phyloP scores from a whole-genome alignment of 2,888 invertebrate species.

The Drosophila macrospina region DNA sequence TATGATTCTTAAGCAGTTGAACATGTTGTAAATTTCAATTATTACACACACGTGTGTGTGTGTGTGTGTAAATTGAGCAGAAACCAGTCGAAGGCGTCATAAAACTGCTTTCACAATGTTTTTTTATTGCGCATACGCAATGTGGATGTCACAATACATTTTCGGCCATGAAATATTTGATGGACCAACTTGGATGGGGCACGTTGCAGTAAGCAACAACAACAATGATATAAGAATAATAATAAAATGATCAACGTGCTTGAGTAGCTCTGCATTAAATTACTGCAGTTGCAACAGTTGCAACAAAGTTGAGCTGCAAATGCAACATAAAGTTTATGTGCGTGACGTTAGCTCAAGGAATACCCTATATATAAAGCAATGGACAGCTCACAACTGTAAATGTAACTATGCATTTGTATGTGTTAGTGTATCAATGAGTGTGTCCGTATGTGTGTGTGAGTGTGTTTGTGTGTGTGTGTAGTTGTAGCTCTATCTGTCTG shows the following conservation, averaged over 20 bases:
- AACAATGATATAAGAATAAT: not conserved
- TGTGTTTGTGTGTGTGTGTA: constrained; percentile 23
- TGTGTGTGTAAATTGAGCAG: not conserved
- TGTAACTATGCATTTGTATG: constrained; percentile 17
- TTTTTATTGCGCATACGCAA: constrained; percentile 60
- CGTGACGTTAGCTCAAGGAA: constrained; percentile 19
- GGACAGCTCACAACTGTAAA: constrained; percentile 9
- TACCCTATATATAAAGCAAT: not conserved
- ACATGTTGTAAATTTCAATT: too few relatives aligned
- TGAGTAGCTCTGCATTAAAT: not conserved
- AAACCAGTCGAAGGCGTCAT: constrained; percentile 1
- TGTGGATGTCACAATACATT: constrained; percentile 21
- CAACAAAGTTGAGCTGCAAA: constrained; percentile 1
- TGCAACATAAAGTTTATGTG: constrained; percentile 31
- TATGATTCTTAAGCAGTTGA: too few relatives aligned
- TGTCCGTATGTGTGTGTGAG: too few relatives aligned
- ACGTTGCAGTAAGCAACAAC: not conserved
- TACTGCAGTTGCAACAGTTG: not conserved
- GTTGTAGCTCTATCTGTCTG: constrained; percentile 2
- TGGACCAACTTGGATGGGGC: constrained; percentile 3
- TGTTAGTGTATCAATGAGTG: too few relatives aligned
- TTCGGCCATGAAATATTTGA: constrained; percentile 18
- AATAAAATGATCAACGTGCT: constrained; percentile 12
- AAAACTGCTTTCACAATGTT: constrained; percentile 24
- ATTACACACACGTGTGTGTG: too few relatives aligned